Evolutionary conservation across 2,888 invertebrate genomes (phyloP), one percentile per base, ranked within the genome.

Genomic region (Rugalucina vietnamica): DNA sequence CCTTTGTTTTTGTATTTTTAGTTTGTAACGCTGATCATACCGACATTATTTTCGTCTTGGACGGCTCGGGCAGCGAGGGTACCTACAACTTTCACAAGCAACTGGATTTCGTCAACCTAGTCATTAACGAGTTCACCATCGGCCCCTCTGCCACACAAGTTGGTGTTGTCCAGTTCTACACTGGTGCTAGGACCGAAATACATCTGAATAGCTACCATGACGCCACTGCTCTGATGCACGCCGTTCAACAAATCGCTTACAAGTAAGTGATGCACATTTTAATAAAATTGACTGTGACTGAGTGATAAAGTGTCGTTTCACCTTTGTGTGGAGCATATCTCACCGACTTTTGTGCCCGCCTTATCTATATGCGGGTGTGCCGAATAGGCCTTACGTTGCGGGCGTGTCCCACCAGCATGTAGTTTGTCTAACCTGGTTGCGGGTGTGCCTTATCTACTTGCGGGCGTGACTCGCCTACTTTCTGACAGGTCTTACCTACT

Each of bases 31-130:
- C 76, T 27, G 24, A 49, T 1, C 8, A 65, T 32, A 73, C 81
- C 10, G 81, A 81, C 60, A 37, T 34, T 70, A 21, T 70, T 36
- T 91, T 91, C 57, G 85, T 91, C n/a, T 73, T 91, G 73, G 91
- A 91, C 65, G 78, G 88, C 0, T 91, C 91, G 0, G 90, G 91
- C 10, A 89, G 88, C 70, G 89, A 90, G 29, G 85, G 87, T 1
- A 10, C 69, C 0, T 10, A 27, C 21, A 90, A 91, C 78, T 92
- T 91, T 37, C 78, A 86, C 24, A 89, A 89, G 43, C 88, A 90
- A 54, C 82, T 88, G 24, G 79, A 86, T 29, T 92, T 92, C 75
- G 90, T 91, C 27, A 85, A 87, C 21, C 77, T 86, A 39, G 82
- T 92, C 32, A 78, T 88, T 29, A 88, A 89, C 72, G 87, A 87